Evolutionary conservation across 2,888 invertebrate genomes (phyloP), one percentile per base, ranked within the genome.

Genomic region (Parnassius orleans): DNA sequence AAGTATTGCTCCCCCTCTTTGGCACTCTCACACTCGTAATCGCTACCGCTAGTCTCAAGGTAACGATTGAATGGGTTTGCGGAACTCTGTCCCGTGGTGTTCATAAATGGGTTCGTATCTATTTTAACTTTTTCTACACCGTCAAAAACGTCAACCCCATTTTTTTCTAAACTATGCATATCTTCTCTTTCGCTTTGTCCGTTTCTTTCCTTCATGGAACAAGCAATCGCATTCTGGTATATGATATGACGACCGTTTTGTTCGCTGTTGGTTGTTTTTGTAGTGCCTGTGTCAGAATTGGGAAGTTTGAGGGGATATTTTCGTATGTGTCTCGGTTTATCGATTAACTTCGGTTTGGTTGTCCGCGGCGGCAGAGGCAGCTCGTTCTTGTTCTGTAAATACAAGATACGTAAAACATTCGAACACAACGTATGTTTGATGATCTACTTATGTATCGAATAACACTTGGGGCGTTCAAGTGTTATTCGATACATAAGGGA

Each of bases 261-360:
- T 10, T 63, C 51, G 60, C 33, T 33, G 48, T 50, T 44, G 9
- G 43, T 5, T 5, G 44, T 9, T 55, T 51, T 59, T 1, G 43
- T 47, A 14, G 19, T 10, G n/a, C 1, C 44, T 2, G 51, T 48
- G 19, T 60, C 53, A 2, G 62, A 48, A 9, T 66, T 63, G 0
- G 81, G 79, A 19, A 88, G 46, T 57, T 75, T 79, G 0, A 90
- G 71, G 0, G 90, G 90, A 63, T 90, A 78, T 63, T 84, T 87
- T 9, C 90, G 74, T 2, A 87, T 71, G 67, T 91, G 90, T 0
- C 90, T 76, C 0, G 86, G 86, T 57, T 84, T 87, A 69, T 90
- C 87, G 0, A 90, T 73, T 2, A 90, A 69, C 62, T 80, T 84
- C 0, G 86, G 83, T 56, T 90, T 89, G 1, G 72, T 79, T 0